A percentile compares a stretch with the other conserved stretches of the same genome.
These are phyloP conservation scores for Caloenas nicobarica DNA, from an alignment of 2,113 vertebrate species.

Conservation along the genomic window DNA sequence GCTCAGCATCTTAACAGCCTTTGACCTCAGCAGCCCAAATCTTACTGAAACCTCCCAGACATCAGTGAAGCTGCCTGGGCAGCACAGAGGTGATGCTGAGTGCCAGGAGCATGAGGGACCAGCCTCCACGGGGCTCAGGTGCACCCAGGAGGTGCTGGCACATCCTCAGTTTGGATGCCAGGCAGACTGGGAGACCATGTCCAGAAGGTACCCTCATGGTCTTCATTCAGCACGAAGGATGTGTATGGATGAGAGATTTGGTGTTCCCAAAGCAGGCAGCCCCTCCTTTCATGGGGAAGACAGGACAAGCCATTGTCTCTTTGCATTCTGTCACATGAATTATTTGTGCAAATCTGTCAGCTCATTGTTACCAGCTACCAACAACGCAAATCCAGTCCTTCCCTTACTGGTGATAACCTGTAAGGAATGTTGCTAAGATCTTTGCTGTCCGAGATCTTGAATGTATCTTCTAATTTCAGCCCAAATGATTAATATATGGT, in stretches of 20 bases:
- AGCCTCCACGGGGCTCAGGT: fast-evolving
- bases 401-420: fast-evolving
- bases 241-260: background rate
- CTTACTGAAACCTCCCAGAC: background rate
- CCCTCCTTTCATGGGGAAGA: background rate
- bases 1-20: background rate
- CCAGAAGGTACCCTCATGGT: background rate
- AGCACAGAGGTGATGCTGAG: background rate
- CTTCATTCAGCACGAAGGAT: background rate
- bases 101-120: fast-evolving
- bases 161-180: fast-evolving
- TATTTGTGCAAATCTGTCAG: background rate
- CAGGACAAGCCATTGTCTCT: background rate
- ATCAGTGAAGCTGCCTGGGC: background rate
- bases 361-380: background rate
- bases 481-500: background rate
- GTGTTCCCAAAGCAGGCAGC: background rate
- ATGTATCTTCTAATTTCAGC: background rate
- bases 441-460: background rate
- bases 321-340: background rate
- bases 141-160: background rate
- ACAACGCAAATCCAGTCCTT: background rate
- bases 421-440: background rate
- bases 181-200: background rate
- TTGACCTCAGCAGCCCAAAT: background rate